Conservation (phyloP, 2,797 vertebrate species). For the Chaenodraco wilsoni region DNA sequence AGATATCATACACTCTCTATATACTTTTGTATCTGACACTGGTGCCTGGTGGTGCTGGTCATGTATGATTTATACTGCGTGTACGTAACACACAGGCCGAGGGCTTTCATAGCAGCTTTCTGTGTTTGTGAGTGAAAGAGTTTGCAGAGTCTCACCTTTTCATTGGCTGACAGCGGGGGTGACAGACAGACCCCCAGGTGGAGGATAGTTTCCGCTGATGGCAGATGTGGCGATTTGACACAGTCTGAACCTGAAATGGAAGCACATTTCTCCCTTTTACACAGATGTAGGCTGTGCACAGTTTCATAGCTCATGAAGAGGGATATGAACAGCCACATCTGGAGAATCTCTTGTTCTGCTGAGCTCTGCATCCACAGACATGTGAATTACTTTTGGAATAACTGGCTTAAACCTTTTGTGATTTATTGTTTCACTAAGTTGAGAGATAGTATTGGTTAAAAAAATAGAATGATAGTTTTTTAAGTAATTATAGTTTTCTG, state of each 20-base stretch:
- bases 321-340: constrained; percentile 34
- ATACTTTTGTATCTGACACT: constrained; percentile 33
- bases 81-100: constrained; percentile 51
- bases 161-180: constrained; percentile 62
- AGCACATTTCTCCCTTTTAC: constrained; percentile 35
- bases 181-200: constrained; percentile 66
- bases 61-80: constrained; percentile 75
- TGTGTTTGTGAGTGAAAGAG: constrained; percentile 60
- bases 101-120: constrained; percentile 50
- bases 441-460: neutral
- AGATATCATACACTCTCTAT: constrained; percentile 41
- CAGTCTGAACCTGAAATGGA: constrained; percentile 53
- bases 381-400: neutral
- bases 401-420: neutral
- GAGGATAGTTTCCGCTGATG: constrained; percentile 40
- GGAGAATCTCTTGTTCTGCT: constrained; percentile 22
- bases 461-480: too few relatives aligned
- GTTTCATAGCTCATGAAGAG: constrained; percentile 12
- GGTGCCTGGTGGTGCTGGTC: constrained; percentile 63
- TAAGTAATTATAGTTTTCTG: neutral
- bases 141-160: constrained; percentile 58
- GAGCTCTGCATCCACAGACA: neutral
- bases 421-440: neutral
- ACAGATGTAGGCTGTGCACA: constrained; percentile 27
- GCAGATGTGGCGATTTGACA: constrained; percentile 74